Percentiles rank a stretch among this genome's conserved stretches.
Conservation (phyloP, 2,888 invertebrate genomes). For the Toxonevra muliebris region DNA sequence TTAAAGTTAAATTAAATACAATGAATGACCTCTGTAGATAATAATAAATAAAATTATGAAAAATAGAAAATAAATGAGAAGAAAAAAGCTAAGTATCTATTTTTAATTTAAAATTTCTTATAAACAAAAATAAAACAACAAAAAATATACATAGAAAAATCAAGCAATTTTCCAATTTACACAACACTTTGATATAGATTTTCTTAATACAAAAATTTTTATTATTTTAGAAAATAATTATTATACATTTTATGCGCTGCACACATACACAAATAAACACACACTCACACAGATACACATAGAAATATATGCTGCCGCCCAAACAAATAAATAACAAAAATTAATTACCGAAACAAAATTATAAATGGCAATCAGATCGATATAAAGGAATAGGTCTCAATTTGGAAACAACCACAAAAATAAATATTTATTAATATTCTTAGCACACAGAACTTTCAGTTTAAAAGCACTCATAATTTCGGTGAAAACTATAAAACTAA, state of each 20-base stretch:
- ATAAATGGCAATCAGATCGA: conserved; percentile 2
- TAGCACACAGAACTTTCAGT: too few relatives aligned
- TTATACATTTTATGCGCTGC: conserved; percentile 7
- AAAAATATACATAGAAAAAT: background rate
- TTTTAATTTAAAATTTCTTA: conserved; percentile 14
- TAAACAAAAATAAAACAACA: conserved; percentile 9
- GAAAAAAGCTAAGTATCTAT: background rate
- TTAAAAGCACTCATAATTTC: background rate
- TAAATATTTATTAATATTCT: too few relatives aligned
- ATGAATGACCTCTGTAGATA: conserved; percentile 32
- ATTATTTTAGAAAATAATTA: background rate
- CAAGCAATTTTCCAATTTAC: too few relatives aligned
- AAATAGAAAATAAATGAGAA: background rate
- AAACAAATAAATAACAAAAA: conserved; percentile 29
- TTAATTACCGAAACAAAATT: conserved; percentile 8
- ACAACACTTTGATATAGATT: too few relatives aligned
- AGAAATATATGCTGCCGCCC: conserved; percentile 45
- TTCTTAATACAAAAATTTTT: background rate
- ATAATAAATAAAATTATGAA: conserved; percentile 18
- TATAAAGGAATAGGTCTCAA: background rate
- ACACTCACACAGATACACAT: conserved; percentile 25
- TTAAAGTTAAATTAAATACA: conserved; percentile 13
- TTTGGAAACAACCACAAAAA: background rate
- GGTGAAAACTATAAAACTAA: too few relatives aligned
- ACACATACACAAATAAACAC: conserved; percentile 17